A percentile compares a stretch with the other conserved stretches of the same genome.
These are phyloP conservation scores for Notodonta dromedarius DNA, from an alignment of 2,888 invertebrate species.

Conservation along the genomic window DNA sequence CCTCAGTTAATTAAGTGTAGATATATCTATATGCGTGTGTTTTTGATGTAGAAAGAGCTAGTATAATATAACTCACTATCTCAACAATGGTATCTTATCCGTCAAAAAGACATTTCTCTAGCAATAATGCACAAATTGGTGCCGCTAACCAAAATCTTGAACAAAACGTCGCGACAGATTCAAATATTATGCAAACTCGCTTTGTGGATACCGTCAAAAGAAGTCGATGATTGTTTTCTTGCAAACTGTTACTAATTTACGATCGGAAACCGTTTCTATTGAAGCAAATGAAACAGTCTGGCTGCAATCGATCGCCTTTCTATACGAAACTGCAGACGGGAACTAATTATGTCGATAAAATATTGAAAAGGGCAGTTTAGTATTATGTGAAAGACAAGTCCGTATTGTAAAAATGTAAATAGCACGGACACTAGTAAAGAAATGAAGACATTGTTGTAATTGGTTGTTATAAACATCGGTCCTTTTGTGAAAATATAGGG, in stretches of 20 bases:
- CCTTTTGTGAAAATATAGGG: constrained; percentile 51
- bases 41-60: too few relatives aligned
- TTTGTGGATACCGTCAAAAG: constrained; percentile 18
- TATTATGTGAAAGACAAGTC: constrained; percentile 48
- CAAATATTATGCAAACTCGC: constrained; percentile 33
- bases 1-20: too few relatives aligned
- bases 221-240: constrained; percentile 30
- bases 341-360: constrained; percentile 64
- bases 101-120: too few relatives aligned
- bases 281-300: constrained; percentile 33
- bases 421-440: constrained; percentile 38
- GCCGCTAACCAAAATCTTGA: constrained; percentile 8
- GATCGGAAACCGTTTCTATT: constrained; percentile 21
- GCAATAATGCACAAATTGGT: constrained; percentile 6
- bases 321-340: constrained; percentile 56
- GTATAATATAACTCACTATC: too few relatives aligned
- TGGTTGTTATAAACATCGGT: constrained; percentile 63
- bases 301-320: constrained; percentile 21
- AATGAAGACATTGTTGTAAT: constrained; percentile 58
- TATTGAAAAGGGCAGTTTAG: constrained; percentile 36
- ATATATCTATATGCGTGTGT: too few relatives aligned
- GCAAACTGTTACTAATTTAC: constrained; percentile 19
- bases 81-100: too few relatives aligned
- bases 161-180: constrained; percentile 1
- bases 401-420: constrained; percentile 48